A percentile compares a stretch with the other conserved stretches of the same genome.
These are phyloP conservation scores for Brachyptera risi DNA, from an alignment of 2,888 invertebrate species.

Conservation along the genomic window DNA sequence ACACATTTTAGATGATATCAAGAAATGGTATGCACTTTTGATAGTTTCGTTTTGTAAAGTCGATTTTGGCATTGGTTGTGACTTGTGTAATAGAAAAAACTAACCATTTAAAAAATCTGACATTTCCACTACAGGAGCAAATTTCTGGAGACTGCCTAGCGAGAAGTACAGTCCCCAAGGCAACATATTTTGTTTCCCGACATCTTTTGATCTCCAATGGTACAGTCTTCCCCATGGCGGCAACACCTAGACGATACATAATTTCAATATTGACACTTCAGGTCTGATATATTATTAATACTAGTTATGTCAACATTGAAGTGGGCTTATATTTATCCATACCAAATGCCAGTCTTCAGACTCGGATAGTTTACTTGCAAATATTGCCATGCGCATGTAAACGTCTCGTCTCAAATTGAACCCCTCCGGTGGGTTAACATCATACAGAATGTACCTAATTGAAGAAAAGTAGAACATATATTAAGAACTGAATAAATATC, in stretches of 20 bases:
- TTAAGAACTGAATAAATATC: not conserved
- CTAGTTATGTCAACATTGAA: too few relatives aligned
- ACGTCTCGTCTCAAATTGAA: slow-evolving; percentile 96
- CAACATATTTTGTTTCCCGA: slow-evolving; percentile 55
- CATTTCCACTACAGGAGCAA: slow-evolving; percentile 84
- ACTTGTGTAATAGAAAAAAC: slow-evolving; percentile 7
- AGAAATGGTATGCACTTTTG: too few relatives aligned
- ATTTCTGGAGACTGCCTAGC: slow-evolving; percentile 66
- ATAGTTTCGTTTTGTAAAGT: too few relatives aligned
- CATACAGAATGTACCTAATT: slow-evolving; percentile 78
- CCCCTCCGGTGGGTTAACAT: slow-evolving; percentile 93
- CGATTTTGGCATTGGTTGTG: not conserved
- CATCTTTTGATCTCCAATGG: slow-evolving; percentile 74
- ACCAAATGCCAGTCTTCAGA: slow-evolving; percentile 48
- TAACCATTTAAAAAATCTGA: slow-evolving; percentile 68
- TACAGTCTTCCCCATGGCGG: slow-evolving; percentile 90
- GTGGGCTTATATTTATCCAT: slow-evolving; percentile 20
- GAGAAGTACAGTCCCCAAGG: slow-evolving; percentile 89
- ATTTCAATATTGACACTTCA: not conserved
- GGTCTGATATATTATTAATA: not conserved
- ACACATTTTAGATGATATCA: too few relatives aligned
- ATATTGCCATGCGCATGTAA: slow-evolving; percentile 85
- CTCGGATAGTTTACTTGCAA: slow-evolving; percentile 64
- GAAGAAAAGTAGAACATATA: slow-evolving; percentile 17
- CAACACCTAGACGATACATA: slow-evolving; percentile 57